Percentiles rank a stretch among this genome's conserved stretches.
Evolutionary conservation across 2,113 vertebrate species (phyloP).

Genomic region (Oceanodroma tethys): DNA sequence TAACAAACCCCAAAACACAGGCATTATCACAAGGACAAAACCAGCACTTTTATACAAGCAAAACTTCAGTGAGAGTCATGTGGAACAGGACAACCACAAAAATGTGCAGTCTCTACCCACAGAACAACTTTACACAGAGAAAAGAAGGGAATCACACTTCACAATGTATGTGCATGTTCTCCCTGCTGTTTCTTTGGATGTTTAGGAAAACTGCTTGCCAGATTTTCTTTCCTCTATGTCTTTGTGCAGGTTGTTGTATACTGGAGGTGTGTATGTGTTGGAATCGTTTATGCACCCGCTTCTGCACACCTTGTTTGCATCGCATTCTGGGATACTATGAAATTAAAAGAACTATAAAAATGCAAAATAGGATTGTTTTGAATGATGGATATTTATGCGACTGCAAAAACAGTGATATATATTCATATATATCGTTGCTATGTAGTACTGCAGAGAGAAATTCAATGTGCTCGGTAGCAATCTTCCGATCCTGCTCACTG

Average conservation of each 20-base stretch:
- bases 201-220: background rate
- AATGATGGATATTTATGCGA: background rate
- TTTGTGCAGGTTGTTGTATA: background rate
- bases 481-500: background rate
- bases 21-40: background rate
- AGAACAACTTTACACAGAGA: background rate
- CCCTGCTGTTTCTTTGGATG: background rate
- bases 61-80: background rate
- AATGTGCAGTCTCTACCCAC: background rate
- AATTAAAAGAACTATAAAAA: background rate
- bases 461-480: background rate
- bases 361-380: background rate
- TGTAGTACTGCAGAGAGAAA: background rate
- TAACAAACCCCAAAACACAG: background rate
- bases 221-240: background rate
- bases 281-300: background rate
- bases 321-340: background rate
- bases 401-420: background rate
- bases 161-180: rapidly evolving
- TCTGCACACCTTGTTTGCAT: background rate
- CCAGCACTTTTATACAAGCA: background rate
- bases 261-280: background rate
- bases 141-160: background rate
- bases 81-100: background rate
- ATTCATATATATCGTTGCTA: background rate